A percentile compares a stretch with the other conserved stretches of the same genome.
Conservation (phyloP, 1,140 invertebrate genomes). For the Coboldia fuscipes region DNA sequence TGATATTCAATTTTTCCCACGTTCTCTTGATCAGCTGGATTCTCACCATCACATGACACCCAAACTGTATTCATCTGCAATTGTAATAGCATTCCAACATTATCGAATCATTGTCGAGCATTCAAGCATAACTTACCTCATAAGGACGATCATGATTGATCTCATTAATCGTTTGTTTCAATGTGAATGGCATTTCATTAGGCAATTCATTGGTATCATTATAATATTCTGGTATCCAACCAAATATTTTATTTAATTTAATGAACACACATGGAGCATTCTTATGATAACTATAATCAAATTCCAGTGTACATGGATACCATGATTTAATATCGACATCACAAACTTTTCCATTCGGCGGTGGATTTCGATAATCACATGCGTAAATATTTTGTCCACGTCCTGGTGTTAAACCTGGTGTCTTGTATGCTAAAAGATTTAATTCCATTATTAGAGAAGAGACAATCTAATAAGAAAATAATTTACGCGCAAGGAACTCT, state of each 20-base stretch:
- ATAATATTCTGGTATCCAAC: constrained; percentile 51
- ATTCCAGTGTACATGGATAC: constrained; percentile 40
- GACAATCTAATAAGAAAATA: no score
- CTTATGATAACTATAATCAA: constrained; percentile 49
- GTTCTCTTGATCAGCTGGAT: constrained; percentile 71
- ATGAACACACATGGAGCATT: constrained; percentile 63
- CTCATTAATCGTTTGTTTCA: constrained; percentile 22
- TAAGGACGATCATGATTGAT: no score
- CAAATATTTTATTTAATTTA: constrained; percentile 62
- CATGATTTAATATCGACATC: constrained; percentile 41
- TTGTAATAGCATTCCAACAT: no score
- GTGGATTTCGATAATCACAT: constrained; percentile 36
- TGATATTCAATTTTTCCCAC: constrained; percentile 57
- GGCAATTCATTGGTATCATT: constrained; percentile 35
- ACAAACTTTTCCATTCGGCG: constrained; percentile 42
- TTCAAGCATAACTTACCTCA: no score
- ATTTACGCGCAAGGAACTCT: constrained; percentile 51
- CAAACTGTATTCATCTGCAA: constrained; percentile 54
- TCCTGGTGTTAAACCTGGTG: constrained; percentile 37
- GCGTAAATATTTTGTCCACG: constrained; percentile 39
- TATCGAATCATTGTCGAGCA: no score
- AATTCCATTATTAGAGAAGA: no score
- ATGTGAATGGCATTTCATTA: constrained; percentile 39
- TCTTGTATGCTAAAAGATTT: constrained; percentile 39
- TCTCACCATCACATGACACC: constrained; percentile 76